Base-by-base conservation (phyloP, 2,888 invertebrate species). In the Entomobrya multifasciata region DNA sequence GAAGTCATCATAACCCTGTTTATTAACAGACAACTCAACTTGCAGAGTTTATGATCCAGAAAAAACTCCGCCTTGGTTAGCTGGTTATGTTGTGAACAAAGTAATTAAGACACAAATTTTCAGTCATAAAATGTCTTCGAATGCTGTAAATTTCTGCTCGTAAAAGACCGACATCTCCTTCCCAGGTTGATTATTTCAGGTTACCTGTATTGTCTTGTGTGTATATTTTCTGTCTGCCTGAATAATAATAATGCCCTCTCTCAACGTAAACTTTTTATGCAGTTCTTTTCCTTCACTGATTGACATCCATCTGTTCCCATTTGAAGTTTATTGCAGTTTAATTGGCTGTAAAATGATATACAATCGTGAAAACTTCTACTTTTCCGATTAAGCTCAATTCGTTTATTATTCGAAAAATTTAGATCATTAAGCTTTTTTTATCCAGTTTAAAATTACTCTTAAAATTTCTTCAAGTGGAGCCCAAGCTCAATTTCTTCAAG, bases 361-460 rank as follows among this genome's bases (percentile, higher is more conserved):
- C 52, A 74, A 74, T 74, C 74, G n/a, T 36, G 74, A 17, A 20
- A 27, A 55, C 74, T 27, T 36, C 17, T 52, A 17, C 6, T 11
- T 8, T 78, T 62, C 20, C 25, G n/a, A n/a, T n/a, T n/a, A n/a
- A n/a, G 10, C 15, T 27, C 22, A 62, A 27, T 74, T 55, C 30
- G 1, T 8, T 41, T 67, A 44, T 44, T 67, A 11, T 22, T 44
- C 1, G 67, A 2, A 11, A 2, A 5, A 27, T 13, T n/a, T 67
- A 62, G 30, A 30, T n/a, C 4, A 47, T 15, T 11, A 25, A 30
- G 17, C 20, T 72, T 72, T 78, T 41, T 62, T 78, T 78, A 78
- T 78, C 78, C 78, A 62, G 78, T 44, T 44, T 27, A 36, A 25
- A 78, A 1, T 77, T 15, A 62, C 62, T 62, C 78, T 47, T 77